Conservation (phyloP, 2,113 vertebrate species). For the Chaetops frenatus region DNA sequence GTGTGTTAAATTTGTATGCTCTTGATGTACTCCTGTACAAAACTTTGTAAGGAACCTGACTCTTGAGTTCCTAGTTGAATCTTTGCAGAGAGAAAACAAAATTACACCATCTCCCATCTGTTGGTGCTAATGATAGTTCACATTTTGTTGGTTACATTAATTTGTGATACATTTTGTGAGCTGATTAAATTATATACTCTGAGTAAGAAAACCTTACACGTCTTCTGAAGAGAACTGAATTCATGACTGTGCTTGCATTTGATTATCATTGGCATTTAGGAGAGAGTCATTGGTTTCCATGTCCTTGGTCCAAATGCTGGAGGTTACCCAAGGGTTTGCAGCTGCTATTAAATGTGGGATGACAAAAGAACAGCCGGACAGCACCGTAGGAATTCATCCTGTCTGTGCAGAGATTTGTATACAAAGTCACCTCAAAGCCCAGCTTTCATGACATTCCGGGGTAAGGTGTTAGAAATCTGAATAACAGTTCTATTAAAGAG, state of each 20-base stretch:
- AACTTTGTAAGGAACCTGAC: background rate
- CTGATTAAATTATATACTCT: background rate
- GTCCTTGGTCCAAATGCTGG: constrained; percentile 80
- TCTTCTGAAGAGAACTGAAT: background rate
- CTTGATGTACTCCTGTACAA: background rate
- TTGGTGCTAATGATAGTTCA: background rate
- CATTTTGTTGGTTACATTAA: background rate
- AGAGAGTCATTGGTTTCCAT: constrained; percentile 81
- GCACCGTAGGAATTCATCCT: constrained; percentile 78
- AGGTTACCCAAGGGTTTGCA: constrained; percentile 83
- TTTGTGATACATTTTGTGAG: background rate
- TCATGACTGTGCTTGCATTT: background rate
- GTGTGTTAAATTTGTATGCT: background rate
- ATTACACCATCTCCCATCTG: background rate
- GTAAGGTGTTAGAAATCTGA: background rate
- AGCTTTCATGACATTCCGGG: background rate
- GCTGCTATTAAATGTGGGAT: constrained; percentile 79
- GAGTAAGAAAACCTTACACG: background rate
- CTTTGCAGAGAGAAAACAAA: background rate
- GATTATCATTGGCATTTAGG: constrained; percentile 57
- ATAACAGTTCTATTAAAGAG: background rate
- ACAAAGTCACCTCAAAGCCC: background rate
- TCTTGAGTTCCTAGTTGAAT: background rate
- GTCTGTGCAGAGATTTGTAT: constrained; percentile 81
- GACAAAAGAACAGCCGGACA: constrained; percentile 78